Conservation (phyloP, 2,113 vertebrate genomes). For the Scomber scombrus region DNA sequence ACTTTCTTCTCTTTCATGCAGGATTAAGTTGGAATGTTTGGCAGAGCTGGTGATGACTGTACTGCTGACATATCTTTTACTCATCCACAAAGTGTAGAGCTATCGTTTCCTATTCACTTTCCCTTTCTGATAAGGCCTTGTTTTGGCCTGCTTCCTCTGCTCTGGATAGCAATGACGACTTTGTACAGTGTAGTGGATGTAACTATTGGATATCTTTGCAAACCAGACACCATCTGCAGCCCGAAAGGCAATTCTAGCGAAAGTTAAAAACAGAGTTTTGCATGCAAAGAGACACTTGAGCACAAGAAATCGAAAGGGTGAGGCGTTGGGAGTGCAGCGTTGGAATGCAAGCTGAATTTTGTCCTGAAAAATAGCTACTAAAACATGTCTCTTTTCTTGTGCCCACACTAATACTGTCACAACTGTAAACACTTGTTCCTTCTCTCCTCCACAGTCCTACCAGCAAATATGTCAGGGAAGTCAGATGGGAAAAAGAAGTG, state of each 20-base stretch:
- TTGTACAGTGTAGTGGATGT: background rate
- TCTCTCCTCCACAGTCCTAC: constrained; percentile 35
- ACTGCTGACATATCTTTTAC: constrained; percentile 62
- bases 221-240: constrained; percentile 6
- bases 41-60: constrained; percentile 53
- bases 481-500: constrained; percentile 93
- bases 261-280: no score
- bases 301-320: no score
- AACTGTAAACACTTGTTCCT: constrained; percentile 7
- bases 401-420: background rate
- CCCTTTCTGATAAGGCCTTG: constrained; percentile 50
- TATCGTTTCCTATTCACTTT: constrained; percentile 70
- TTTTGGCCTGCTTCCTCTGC: constrained; percentile 59
- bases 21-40: constrained; percentile 78
- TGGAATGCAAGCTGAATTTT: background rate
- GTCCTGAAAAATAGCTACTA: background rate
- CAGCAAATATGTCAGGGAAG: constrained; percentile 86
- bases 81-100: constrained; percentile 62
- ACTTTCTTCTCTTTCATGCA: constrained; percentile 37
- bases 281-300: no score
- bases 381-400: background rate
- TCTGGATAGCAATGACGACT: constrained; percentile 24
- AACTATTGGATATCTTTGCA: constrained; percentile 3
- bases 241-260: background rate
- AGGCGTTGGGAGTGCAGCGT: no score